Base-by-base conservation (phyloP, 2,113 vertebrate species). In the Catharus bicknelli region DNA sequence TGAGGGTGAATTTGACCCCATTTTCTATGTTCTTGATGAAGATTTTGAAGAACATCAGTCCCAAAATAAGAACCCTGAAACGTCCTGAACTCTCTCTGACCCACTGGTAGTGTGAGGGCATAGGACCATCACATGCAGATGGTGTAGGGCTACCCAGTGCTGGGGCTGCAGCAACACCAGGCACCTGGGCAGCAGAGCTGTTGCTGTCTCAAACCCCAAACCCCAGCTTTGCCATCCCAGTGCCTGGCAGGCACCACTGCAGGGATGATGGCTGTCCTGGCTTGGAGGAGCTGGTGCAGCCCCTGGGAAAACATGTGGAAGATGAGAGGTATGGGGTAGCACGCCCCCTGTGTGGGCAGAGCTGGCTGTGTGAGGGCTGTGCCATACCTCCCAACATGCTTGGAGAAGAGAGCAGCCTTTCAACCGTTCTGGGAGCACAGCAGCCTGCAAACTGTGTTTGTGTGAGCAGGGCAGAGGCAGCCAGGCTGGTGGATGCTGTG, bases 291-390 rank as follows among this genome's bases (percentile, higher is more conserved):
- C 40, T 0, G 2, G 8, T 63, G 58, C 48, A 76, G 34, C 15
- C 13, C 21, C 5, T 0, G 0, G 32, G 20, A 43, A 10, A 68
- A 40, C 11, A 2, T 5, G 8, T 51, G 57, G 29, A 48, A 59
- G 23, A 57, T 4, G 58, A 42, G 70, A 69, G 17, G 4, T 22
- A 3, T 25, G 34, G 40, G 19, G 11, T 11, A 54, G 36, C 36
- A 26, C 4, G 1, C 2, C 16, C 8, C 10, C 27, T 47, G 47
- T 6, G 2, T 0, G 1, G 72, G 48, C 80, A 79, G 67, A 90
- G 23, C 80, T 88, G 72, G 30, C 8, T 36, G 27, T 30, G 3
- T 3, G 2, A 63, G n/a, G 15, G 40, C 45, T 27, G 22, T 70
- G 62, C 47, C 5, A 1, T 5, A 53, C 43, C 29, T 80, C 30